Conservation (phyloP, 2,888 invertebrate species). For the Oscheius onirici region DNA sequence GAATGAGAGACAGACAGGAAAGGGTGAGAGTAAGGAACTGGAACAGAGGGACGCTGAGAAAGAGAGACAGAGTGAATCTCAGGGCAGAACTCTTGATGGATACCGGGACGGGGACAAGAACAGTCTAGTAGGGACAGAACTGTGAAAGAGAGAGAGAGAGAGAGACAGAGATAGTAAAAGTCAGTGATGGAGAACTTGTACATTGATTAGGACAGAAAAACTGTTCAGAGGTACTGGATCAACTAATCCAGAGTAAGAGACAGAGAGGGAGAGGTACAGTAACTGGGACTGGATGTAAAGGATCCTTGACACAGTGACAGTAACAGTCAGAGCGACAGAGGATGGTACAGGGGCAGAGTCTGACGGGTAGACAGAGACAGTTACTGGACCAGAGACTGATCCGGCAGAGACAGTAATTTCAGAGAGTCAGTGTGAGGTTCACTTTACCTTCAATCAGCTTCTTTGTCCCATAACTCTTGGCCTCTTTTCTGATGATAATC, state of each 20-base stretch:
- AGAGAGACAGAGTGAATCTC: not conserved
- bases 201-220: no score
- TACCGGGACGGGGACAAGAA: no score
- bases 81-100: no score
- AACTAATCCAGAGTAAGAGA: no score
- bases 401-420: no score
- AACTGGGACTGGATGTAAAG: not conserved
- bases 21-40: not conserved
- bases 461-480: conserved; percentile 93
- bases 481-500: conserved; percentile 82
- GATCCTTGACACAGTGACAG: not conserved
- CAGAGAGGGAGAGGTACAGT: not conserved
- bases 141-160: not conserved
- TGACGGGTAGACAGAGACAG: no score
- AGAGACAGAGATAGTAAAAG: not conserved
- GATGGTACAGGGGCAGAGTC: no score
- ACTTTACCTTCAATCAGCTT: conserved; percentile 93
- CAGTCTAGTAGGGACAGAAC: not conserved
- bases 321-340: not conserved
- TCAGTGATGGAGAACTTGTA: no score
- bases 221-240: no score
- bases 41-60: not conserved
- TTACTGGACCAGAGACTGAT: no score
- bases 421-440: no score
- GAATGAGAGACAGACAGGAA: not conserved